phyloP scores from a whole-genome alignment of 1,140 invertebrate species.

The Spodoptera frugiperda region DNA sequence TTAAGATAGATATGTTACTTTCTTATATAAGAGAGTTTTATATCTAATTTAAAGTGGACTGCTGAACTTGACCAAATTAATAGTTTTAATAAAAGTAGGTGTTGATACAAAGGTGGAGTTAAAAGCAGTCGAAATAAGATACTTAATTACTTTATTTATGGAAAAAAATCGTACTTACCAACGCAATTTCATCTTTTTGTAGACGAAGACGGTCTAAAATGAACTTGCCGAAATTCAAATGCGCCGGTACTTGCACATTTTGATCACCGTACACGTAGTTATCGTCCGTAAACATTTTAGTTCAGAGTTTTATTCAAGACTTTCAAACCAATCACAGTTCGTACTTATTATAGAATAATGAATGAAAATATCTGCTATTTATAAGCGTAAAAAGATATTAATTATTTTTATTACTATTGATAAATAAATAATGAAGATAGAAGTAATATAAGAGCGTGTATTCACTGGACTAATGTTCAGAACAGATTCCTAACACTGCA shows the following conservation, averaged over 20 bases:
- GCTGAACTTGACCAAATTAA: neutral
- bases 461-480: neutral
- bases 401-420: slow-evolving; percentile 9
- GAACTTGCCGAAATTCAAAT: slow-evolving; percentile 75
- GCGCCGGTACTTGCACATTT: slow-evolving; percentile 66
- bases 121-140: no score
- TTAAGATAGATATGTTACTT: neutral
- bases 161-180: slow-evolving; percentile 61
- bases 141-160: no score
- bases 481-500: neutral
- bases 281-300: slow-evolving; percentile 49
- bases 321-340: slow-evolving; percentile 29
- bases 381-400: neutral
- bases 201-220: slow-evolving; percentile 59
- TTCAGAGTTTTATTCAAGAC: neutral
- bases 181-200: slow-evolving; percentile 57
- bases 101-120: no score
- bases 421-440: slow-evolving; percentile 2
- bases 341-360: neutral
- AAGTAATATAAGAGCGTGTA: neutral
- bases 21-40: neutral
- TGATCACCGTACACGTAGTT: slow-evolving; percentile 63
- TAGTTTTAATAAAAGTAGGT: neutral
- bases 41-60: neutral
- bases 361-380: neutral